Percentiles rank a stretch among this genome's conserved stretches.
phyloP scores from a whole-genome alignment of 2,888 invertebrate species.

The Mechanitis mazaeus region DNA sequence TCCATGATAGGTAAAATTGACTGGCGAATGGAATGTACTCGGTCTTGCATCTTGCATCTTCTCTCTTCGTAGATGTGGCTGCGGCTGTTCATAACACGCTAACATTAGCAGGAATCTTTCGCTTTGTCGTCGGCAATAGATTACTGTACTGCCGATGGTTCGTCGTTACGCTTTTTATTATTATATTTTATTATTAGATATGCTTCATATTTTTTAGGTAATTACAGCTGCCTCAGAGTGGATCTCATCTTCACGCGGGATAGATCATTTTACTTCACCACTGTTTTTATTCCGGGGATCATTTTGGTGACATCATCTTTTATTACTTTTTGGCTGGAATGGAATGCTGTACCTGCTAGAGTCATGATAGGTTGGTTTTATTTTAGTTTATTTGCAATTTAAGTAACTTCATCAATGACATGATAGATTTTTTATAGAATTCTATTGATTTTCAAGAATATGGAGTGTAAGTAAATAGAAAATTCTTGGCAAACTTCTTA shows the following conservation, averaged over 20 bases:
- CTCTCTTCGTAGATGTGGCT: slow-evolving; percentile 60
- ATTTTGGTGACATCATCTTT: slow-evolving; percentile 97
- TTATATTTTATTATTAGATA: slow-evolving; percentile 51
- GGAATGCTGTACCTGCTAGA: slow-evolving; percentile 97
- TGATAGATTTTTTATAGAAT: not conserved
- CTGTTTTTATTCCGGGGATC: slow-evolving; percentile 97
- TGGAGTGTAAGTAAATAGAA: slow-evolving; percentile 2
- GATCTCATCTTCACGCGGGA: slow-evolving; percentile 95
- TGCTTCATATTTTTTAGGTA: slow-evolving; percentile 82
- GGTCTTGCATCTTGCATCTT: slow-evolving; percentile 60
- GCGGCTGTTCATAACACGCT: slow-evolving; percentile 70
- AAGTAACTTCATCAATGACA: not conserved
- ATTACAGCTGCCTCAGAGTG: slow-evolving; percentile 97
- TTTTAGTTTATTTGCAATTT: slow-evolving; percentile 21
- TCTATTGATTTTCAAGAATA: not conserved
- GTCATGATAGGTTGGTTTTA: slow-evolving; percentile 93
- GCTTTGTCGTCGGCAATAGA: slow-evolving; percentile 54
- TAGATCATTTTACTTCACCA: slow-evolving; percentile 97
- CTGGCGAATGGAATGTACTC: slow-evolving; percentile 59
- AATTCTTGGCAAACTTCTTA: not conserved
- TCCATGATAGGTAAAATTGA: slow-evolving; percentile 88
- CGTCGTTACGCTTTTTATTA: slow-evolving; percentile 35
- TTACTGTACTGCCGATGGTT: slow-evolving; percentile 31
- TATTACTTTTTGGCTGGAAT: slow-evolving; percentile 98
- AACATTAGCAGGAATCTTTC: slow-evolving; percentile 48